Conservation (phyloP, 2,797 vertebrate genomes). For the Gymnopithys bicolor region DNA sequence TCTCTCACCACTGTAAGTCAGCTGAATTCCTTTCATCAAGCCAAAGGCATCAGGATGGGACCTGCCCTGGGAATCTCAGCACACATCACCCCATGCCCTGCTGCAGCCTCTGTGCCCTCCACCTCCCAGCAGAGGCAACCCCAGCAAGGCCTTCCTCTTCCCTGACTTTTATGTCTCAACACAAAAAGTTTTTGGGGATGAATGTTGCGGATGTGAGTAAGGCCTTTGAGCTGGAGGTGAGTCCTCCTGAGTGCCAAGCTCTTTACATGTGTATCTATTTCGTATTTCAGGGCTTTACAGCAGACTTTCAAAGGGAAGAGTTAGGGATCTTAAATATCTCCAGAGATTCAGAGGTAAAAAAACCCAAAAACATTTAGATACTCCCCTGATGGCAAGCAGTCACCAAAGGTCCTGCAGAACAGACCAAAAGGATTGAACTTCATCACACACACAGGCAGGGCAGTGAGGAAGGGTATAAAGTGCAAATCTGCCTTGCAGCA, state of each 20-base stretch:
- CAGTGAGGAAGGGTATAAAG: not conserved
- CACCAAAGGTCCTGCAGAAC: not conserved
- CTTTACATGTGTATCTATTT: rapidly evolving
- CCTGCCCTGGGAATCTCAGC: not conserved
- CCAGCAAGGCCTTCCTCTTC: not conserved
- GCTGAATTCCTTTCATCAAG: not conserved
- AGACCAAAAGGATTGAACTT: not conserved
- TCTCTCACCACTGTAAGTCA: not conserved
- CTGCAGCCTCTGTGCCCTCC: not conserved
- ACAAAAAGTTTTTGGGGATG: not conserved
- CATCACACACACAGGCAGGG: too few species aligned
- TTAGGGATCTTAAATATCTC: not conserved
- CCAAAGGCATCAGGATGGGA: rapidly evolving
- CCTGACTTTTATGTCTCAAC: not conserved
- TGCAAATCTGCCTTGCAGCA: not conserved
- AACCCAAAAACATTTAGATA: not conserved
- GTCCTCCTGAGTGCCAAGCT: not conserved
- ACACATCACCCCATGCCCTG: rapidly evolving
- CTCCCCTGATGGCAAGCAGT: not conserved
- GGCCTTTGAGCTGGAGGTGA: not conserved
- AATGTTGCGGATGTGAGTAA: not conserved
- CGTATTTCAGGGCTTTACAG: not conserved
- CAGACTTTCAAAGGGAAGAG: not conserved
- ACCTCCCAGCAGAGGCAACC: not conserved
- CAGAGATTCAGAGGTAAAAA: not conserved